phyloP scores from a whole-genome alignment of 2,113 vertebrate genomes.

The Lichenostomus cassidix region DNA sequence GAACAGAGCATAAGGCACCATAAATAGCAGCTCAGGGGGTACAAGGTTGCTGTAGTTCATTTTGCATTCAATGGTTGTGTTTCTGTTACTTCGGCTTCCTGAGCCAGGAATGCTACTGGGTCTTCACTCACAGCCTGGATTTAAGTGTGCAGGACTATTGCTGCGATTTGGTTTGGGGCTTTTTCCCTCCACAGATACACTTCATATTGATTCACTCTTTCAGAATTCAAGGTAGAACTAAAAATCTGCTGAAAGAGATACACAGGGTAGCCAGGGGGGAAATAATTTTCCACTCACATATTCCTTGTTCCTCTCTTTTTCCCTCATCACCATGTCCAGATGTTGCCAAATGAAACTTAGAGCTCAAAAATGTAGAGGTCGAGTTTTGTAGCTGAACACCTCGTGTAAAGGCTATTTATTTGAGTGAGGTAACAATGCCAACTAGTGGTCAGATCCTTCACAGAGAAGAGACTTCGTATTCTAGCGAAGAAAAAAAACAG shows the following conservation, averaged over 20 bases:
- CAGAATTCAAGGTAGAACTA: background rate
- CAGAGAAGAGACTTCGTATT: background rate
- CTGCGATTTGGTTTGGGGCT: background rate
- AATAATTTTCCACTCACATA: background rate
- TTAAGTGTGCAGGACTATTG: background rate
- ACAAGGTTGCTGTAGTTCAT: background rate
- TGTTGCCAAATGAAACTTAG: background rate
- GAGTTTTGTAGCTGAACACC: background rate
- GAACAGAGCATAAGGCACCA: background rate
- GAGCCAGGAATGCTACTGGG: background rate
- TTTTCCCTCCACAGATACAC: background rate
- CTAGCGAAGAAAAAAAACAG: background rate
- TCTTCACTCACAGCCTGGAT: background rate
- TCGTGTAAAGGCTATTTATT: background rate
- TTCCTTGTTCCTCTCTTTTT: background rate
- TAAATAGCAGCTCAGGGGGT: background rate
- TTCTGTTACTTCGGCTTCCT: background rate
- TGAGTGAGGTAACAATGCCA: constrained; percentile 43
- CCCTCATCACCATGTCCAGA: background rate
- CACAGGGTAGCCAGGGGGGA: background rate
- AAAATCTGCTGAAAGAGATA: background rate
- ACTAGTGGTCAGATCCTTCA: constrained; percentile 32
- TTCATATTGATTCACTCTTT: background rate
- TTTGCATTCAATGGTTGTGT: background rate
- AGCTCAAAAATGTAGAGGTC: background rate